A percentile compares a stretch with the other conserved stretches of the same genome.
These are phyloP conservation scores for Tauraco hartlaubi DNA, from an alignment of 2,797 vertebrate species.

Conservation along the genomic window DNA sequence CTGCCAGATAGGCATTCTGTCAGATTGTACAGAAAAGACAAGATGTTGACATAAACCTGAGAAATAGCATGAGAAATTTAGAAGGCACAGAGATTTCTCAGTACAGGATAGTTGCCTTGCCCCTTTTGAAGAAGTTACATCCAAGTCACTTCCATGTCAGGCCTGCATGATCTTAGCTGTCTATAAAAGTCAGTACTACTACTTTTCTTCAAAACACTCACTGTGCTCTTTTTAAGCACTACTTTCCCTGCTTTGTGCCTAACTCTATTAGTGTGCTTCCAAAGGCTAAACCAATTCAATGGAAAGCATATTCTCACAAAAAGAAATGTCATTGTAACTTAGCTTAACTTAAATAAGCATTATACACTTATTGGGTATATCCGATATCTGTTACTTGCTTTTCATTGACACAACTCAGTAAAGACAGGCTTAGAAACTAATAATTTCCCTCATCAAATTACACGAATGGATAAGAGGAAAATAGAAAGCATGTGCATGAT, in stretches of 20 bases:
- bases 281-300: not conserved
- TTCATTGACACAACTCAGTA: not conserved
- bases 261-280: not conserved
- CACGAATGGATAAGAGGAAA: not conserved
- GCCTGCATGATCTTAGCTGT: too few species aligned
- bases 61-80: not conserved
- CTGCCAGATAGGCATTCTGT: not conserved
- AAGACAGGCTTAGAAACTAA: not conserved
- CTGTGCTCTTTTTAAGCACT: not conserved
- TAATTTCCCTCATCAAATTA: not conserved
- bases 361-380: not conserved
- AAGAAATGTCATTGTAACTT: not conserved
- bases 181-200: not conserved
- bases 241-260: not conserved
- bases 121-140: not conserved
- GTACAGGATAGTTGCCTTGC: not conserved
- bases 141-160: not conserved
- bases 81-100: not conserved
- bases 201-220: not conserved
- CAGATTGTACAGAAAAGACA: not conserved
- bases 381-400: not conserved
- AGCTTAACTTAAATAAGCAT: not conserved
- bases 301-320: not conserved
- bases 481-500: not conserved
- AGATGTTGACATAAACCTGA: not conserved